Evolutionary conservation across 2,113 vertebrate species (phyloP).

Genomic region (Talpa occidentalis): DNA sequence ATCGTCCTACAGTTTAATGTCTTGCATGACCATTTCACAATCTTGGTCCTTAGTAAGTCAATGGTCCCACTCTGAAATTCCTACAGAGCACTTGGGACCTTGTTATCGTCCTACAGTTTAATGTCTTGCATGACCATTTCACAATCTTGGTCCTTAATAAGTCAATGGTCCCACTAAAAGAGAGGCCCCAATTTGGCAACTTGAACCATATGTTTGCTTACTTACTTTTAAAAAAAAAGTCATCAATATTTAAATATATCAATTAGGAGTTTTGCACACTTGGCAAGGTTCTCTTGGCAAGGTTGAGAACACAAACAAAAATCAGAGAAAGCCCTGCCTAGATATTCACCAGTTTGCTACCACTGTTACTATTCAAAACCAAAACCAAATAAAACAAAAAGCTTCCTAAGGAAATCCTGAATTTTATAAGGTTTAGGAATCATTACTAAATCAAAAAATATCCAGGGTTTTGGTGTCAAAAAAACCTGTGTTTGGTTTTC

Average conservation of each 20-base stretch:
- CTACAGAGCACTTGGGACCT: neutral
- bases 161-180: neutral
- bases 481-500: neutral
- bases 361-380: neutral
- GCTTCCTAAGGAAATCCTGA: neutral
- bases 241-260: constrained; percentile 41
- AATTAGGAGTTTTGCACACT: neutral
- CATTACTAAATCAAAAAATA: neutral
- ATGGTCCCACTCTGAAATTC: neutral
- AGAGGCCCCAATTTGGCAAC: neutral
- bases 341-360: neutral
- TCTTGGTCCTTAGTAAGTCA: neutral
- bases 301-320: neutral
- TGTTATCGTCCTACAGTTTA: neutral
- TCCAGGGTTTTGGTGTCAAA: neutral
- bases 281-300: neutral
- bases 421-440: neutral
- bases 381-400: neutral
- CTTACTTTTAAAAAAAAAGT: neutral
- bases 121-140: neutral
- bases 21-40: neutral
- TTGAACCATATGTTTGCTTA: neutral
- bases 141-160: neutral
- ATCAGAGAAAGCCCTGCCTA: neutral
- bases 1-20: neutral